Conservation (phyloP, 2,888 invertebrate genomes). For the Urechis unicinctus region DNA sequence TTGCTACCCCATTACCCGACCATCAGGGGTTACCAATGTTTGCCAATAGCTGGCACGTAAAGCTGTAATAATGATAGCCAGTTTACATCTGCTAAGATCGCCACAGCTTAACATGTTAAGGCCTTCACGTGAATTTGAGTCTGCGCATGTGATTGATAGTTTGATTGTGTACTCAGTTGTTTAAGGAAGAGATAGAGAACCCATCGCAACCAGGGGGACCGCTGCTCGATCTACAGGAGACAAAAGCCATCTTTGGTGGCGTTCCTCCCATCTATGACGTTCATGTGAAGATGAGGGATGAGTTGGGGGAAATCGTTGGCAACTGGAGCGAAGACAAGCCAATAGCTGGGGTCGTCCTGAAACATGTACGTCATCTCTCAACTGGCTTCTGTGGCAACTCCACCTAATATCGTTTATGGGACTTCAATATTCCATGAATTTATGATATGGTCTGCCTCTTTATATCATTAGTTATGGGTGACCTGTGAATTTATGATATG, state of each 20-base stretch:
- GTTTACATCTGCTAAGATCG: too few species aligned
- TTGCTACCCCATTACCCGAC: too few species aligned
- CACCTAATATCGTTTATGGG: too few species aligned
- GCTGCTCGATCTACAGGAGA: slow-evolving; percentile 62
- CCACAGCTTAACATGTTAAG: too few species aligned
- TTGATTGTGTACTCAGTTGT: slow-evolving; percentile 74
- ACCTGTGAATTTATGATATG: too few species aligned
- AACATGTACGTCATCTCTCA: slow-evolving; percentile 61
- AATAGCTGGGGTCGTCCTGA: slow-evolving; percentile 81
- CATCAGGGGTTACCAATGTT: too few species aligned
- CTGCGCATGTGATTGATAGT: too few species aligned
- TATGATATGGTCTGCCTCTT: too few species aligned
- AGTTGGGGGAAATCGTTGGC: slow-evolving; percentile 59
- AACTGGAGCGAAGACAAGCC: slow-evolving; percentile 83
- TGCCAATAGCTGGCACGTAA: too few species aligned
- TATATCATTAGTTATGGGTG: slow-evolving; percentile 10
- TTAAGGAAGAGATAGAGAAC: slow-evolving; percentile 86
- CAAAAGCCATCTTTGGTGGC: slow-evolving; percentile 91
- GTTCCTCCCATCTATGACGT: slow-evolving; percentile 89
- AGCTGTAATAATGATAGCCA: too few species aligned
- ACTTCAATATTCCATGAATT: too few species aligned
- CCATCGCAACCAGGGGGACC: slow-evolving; percentile 69
- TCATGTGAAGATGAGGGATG: slow-evolving; percentile 69
- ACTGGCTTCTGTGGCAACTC: background rate
- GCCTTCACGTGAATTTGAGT: too few species aligned